Evolutionary conservation across 2,797 vertebrate species (phyloP).

Genomic region (Rhinichthys osculus): DNA sequence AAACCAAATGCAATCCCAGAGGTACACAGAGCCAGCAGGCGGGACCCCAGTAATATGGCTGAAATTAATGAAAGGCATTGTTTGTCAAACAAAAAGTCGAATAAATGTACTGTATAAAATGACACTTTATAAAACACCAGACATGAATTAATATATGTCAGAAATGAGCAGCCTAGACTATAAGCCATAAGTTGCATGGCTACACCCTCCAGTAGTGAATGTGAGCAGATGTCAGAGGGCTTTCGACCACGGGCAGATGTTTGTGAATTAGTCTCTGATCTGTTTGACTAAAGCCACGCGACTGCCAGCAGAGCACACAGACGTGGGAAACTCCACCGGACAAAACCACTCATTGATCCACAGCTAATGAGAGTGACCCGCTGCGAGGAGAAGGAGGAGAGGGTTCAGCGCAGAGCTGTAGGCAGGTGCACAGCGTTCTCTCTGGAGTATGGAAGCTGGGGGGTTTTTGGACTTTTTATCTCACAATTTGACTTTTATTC

Average conservation of each 20-base stretch:
- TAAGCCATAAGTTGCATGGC: not conserved
- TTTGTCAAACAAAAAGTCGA: not conserved
- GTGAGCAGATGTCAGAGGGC: slow-evolving; percentile 84
- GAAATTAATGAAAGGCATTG: not conserved
- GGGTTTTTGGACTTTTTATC: too few species aligned
- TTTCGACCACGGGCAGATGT: slow-evolving; percentile 77
- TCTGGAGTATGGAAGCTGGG: not conserved
- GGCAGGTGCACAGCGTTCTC: slow-evolving; percentile 54
- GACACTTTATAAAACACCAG: slow-evolving; percentile 71
- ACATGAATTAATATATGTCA: not conserved
- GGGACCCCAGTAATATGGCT: not conserved
- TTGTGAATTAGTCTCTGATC: slow-evolving; percentile 70
- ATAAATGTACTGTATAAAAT: not conserved
- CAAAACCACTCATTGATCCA: slow-evolving; percentile 87
- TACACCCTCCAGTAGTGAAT: slow-evolving; percentile 43
- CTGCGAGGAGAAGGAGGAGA: slow-evolving; percentile 44
- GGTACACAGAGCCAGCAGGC: slow-evolving; percentile 2
- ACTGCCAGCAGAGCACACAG: slow-evolving; percentile 74
- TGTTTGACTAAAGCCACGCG: slow-evolving; percentile 74
- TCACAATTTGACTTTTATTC: too few species aligned
- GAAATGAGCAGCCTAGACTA: not conserved
- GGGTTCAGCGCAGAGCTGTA: slow-evolving; percentile 61
- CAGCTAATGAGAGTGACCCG: slow-evolving; percentile 71
- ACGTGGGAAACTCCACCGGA: slow-evolving; percentile 88
- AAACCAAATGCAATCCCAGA: slow-evolving; percentile 54